A percentile compares a stretch with the other conserved stretches of the same genome.
These are phyloP conservation scores for Drosophila vallismaia DNA, from an alignment of 2,888 invertebrate genomes.

Conservation along the genomic window DNA sequence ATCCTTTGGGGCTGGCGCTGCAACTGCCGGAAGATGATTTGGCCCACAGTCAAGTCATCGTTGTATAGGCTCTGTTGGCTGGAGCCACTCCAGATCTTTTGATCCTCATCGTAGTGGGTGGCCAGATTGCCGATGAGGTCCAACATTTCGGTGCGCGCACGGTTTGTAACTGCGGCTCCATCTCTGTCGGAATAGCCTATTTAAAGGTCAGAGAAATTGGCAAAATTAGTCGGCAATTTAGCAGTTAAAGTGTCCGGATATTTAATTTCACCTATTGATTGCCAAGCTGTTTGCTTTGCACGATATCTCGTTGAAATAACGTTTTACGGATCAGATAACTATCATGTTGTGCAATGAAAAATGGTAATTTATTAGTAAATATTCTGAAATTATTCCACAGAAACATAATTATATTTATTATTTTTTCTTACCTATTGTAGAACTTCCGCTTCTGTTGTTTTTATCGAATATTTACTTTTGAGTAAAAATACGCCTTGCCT, in stretches of 20 bases:
- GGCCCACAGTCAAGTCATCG: slow-evolving; percentile 67
- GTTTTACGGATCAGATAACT: slow-evolving; percentile 19
- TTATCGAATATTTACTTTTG: too few relatives aligned
- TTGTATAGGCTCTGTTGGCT: slow-evolving; percentile 52
- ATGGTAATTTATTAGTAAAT: slow-evolving; percentile 9
- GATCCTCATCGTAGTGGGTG: slow-evolving; percentile 49
- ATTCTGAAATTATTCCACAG: background rate
- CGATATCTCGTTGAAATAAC: slow-evolving; percentile 21
- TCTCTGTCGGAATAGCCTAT: slow-evolving; percentile 26
- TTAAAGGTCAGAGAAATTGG: slow-evolving; percentile 46
- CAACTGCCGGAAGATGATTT: slow-evolving; percentile 63
- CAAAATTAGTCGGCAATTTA: slow-evolving; percentile 62
- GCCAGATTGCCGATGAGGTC: slow-evolving; percentile 51
- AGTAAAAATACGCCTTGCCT: too few relatives aligned
- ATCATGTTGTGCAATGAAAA: background rate
- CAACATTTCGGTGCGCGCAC: slow-evolving; percentile 51
- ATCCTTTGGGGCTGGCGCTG: slow-evolving; percentile 59
- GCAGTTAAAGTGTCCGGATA: slow-evolving; percentile 52
- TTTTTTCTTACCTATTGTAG: background rate
- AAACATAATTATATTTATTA: background rate
- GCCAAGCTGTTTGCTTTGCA: slow-evolving; percentile 28
- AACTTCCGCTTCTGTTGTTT: background rate
- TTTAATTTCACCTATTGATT: slow-evolving; percentile 38
- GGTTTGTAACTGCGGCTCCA: background rate
- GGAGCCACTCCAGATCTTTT: slow-evolving; percentile 62